Evolutionary conservation across 2,888 invertebrate species (phyloP).

Genomic region (Caenorhabditis parvicauda): DNA sequence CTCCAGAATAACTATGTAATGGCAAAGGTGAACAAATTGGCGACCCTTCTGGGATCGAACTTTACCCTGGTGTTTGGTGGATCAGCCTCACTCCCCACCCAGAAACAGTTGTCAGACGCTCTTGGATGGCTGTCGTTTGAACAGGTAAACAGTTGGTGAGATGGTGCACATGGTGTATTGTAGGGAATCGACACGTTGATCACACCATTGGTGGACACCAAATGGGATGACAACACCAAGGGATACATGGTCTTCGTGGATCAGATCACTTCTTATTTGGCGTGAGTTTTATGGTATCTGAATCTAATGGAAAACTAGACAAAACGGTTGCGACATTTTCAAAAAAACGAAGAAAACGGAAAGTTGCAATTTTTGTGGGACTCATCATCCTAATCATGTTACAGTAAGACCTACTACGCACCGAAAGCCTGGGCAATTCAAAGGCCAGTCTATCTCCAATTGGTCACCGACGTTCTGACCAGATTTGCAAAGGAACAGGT

Average conservation of each 20-base stretch:
- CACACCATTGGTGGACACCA: constrained; percentile 36
- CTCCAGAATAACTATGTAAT: constrained; percentile 26
- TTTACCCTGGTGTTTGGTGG: constrained; percentile 20
- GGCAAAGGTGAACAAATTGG: constrained; percentile 15
- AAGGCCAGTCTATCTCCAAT: constrained; percentile 13
- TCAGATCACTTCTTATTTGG: constrained; percentile 29
- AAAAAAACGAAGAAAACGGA: too few relatives aligned
- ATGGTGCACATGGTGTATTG: too few relatives aligned
- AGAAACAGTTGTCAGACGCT: constrained; percentile 23
- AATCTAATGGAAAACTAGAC: too few relatives aligned
- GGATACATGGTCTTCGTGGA: constrained; percentile 40
- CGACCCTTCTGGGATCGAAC: constrained; percentile 7
- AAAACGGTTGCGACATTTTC: too few relatives aligned
- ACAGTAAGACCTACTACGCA: constrained; percentile 38
- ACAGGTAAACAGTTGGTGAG: too few relatives aligned
- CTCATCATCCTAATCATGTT: too few relatives aligned
- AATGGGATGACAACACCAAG: constrained; percentile 28
- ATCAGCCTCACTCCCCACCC: constrained; percentile 12
- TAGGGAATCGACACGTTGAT: constrained; percentile 36
- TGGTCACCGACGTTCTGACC: constrained; percentile 8
- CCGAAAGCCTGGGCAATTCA: constrained; percentile 29
- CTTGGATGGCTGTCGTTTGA: constrained; percentile 34
- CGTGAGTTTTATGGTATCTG: too few relatives aligned
- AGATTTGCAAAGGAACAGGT: constrained; percentile 22
- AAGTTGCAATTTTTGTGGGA: too few relatives aligned